Evolutionary conservation across 2,888 invertebrate species (phyloP), one percentile per base, ranked within the genome.

Genomic region (Ophioninae sp.): DNA sequence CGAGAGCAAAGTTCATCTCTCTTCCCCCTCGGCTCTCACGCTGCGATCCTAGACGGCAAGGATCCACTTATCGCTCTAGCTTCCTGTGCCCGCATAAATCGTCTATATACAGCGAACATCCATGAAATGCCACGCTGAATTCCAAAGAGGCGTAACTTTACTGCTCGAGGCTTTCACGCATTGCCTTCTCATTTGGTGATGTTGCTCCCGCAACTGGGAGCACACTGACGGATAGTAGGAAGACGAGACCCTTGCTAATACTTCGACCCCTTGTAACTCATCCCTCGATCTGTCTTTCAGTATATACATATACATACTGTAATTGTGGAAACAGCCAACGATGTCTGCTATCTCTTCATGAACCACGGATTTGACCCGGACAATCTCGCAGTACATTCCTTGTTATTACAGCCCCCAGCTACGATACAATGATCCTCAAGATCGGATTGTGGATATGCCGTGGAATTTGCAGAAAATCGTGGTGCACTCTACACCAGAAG

Each of bases 41-140:
- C 30, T 30, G 20, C 63, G 58, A 37, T 79, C 75, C 81, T 72
- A 67, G 67, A 79, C 81, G 79, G 72, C 79, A 78, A 84, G 84
- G 81, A 84, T 81, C 84, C 84, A 84, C 84, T 84, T 82, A 84
- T 81, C 84, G 81, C 75, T 61, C 72, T 59, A 75, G 76, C 72
- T 81, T 81, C 81, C 79, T 79, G 72, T 22, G 30, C 67, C 61
- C 69, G 30, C 77, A 69, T 78, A 20, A 64, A 56, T 37, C 39
- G 65, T n/a, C 56, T 75, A 39, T 56, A 68, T 30, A 30, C 39
- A n/a, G n/a, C n/a, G n/a, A n/a, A n/a, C n/a, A 30, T 39, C 37
- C 56, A 39, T 65, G 56, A 74, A 64, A 59, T 56, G 37, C 20
- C 10, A 1, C 22, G 2, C 56, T 58, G 13, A 56, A 1, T 23